These are phyloP conservation scores for Ernsta delagoae DNA, from an alignment of 2,888 invertebrate genomes.

Conservation along the genomic window DNA sequence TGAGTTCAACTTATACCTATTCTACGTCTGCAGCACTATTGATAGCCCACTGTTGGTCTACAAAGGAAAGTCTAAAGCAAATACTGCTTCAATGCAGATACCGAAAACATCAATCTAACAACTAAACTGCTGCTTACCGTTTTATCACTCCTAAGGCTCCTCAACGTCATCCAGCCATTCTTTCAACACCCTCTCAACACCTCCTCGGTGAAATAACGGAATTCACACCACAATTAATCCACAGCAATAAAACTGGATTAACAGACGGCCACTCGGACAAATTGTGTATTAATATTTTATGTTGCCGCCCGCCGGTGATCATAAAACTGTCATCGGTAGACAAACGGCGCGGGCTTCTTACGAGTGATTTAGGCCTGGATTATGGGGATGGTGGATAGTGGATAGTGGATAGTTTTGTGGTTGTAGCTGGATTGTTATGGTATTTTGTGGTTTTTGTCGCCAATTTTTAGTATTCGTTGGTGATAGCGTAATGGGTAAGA, in stretches of 20 bases:
- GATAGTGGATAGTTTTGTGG: too few species aligned
- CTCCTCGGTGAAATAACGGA: slow-evolving; percentile 12
- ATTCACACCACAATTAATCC: slow-evolving; percentile 66
- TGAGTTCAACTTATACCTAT: too few species aligned
- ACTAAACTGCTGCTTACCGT: too few species aligned
- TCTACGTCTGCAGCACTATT: too few species aligned
- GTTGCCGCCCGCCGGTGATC: slow-evolving; percentile 62
- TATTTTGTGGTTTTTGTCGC: slow-evolving; percentile 7
- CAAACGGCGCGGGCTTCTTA: slow-evolving; percentile 67
- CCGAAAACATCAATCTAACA: too few species aligned
- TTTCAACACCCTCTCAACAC: slow-evolving; percentile 11
- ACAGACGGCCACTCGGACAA: slow-evolving; percentile 79
- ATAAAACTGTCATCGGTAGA: slow-evolving; percentile 82
- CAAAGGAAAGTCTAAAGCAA: too few species aligned
- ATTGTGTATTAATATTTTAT: slow-evolving; percentile 85
- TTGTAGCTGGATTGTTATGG: too few species aligned
- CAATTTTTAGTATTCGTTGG: too few species aligned
- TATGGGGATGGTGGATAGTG: slow-evolving; percentile 53
- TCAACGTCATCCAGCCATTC: background rate
- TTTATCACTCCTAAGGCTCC: too few species aligned
- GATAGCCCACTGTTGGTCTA: too few species aligned
- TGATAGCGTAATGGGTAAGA: too few species aligned
- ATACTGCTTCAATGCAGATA: too few species aligned
- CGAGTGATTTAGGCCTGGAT: slow-evolving; percentile 77
- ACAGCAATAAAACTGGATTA: slow-evolving; percentile 75